Evolutionary conservation across 2,888 invertebrate species (phyloP), one percentile per base, ranked within the genome.

Genomic region (Chaetoderma sp.): DNA sequence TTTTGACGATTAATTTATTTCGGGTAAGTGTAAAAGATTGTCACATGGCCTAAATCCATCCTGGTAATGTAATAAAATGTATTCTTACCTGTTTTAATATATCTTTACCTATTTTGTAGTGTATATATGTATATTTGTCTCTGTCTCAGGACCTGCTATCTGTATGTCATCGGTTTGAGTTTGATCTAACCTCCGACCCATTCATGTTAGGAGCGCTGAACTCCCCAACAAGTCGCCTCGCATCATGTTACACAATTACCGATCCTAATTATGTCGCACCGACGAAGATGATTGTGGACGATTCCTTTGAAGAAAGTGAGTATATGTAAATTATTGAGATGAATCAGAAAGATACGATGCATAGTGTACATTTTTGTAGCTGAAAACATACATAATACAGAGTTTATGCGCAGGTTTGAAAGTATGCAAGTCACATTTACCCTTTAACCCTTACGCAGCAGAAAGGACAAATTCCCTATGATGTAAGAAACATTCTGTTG

Each of bases 231-330:
- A 82, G 82, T 69, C 71, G 77, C 39, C 59, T 83, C 0, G 65
- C 79, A 16, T 68, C 77, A 5, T 80, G 81, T 67, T 78, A 73
- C 69, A 81, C 80, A 8, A 59, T 84, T 4, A 60, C 68, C 23
- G 80, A 83, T 64, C 81, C 79, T 1, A 66, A 70, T 63, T 82
- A 78, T 66, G 72, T 63, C 18, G 74, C 76, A 18, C 10, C 33
- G 13, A 72, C 73, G 1, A 32, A 68, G 6, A 70, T 55, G 36
- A 59, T 76, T 6, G 63, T 68, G 8, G 70, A 75, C 25, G 79
- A 82, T 49, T 82, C 82, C 0, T 80, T 79, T 67, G 83, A 83
- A 57, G 82, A 82, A 66, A 75, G 82, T 80, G 72, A 52, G 73
- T 60, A n/a, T 18, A 16, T 16, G 30, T n/a, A 23, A 13, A 16